These are phyloP conservation scores for Anomalospiza imberbis DNA, from an alignment of 2,797 vertebrate genomes.

Conservation along the genomic window DNA sequence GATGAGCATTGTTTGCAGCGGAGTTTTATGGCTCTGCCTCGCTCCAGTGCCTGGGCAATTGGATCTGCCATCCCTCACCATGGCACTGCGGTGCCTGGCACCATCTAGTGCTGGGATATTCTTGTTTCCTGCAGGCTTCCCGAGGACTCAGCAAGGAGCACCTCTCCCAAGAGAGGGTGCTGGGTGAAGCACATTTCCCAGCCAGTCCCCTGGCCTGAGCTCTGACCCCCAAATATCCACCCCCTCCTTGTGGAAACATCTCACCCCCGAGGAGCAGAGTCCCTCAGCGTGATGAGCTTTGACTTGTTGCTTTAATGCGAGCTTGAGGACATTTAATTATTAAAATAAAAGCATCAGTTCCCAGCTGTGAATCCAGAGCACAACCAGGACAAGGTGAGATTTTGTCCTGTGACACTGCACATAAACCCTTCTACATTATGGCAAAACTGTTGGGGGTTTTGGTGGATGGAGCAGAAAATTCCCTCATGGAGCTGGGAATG, in stretches of 20 bases:
- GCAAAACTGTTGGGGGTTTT: neutral
- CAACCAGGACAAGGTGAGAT: neutral
- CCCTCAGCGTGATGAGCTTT: neutral
- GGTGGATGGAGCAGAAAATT: neutral
- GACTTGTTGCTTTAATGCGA: neutral
- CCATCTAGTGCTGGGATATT: constrained; percentile 38
- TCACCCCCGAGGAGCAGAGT: neutral
- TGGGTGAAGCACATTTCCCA: neutral
- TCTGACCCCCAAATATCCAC: neutral
- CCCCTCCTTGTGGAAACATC: no score
- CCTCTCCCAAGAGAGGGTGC: neutral
- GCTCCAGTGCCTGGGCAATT: neutral
- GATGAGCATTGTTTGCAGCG: neutral
- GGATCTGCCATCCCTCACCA: fast-evolving
- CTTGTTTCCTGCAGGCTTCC: neutral
- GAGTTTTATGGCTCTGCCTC: neutral
- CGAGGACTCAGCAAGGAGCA: neutral
- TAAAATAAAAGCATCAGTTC: neutral
- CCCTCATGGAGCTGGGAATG: neutral
- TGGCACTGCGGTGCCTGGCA: neutral
- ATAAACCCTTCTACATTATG: neutral
- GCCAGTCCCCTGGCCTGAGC: neutral
- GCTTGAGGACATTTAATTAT: neutral
- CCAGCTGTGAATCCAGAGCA: neutral
- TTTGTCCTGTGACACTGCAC: neutral